Conservation (phyloP, 2,113 vertebrate genomes). For the Crocuta crocuta region DNA sequence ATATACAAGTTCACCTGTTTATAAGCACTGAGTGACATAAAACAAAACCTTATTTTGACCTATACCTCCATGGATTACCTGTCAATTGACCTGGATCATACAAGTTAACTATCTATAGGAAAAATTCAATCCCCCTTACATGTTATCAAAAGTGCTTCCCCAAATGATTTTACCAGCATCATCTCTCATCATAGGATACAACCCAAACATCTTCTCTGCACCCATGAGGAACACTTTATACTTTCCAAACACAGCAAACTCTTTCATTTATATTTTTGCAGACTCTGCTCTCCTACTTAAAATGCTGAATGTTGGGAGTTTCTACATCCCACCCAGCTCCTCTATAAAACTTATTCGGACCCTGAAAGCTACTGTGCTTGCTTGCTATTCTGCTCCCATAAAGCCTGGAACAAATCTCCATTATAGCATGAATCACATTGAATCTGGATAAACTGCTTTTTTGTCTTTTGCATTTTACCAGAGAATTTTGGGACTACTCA, state of each 20-base stretch:
- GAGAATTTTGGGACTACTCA: background rate
- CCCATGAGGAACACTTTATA: rapidly evolving
- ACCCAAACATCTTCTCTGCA: background rate
- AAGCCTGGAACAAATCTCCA: background rate
- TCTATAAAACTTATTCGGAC: background rate
- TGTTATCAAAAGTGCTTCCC: background rate
- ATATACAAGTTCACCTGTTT: background rate
- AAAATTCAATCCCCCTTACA: background rate
- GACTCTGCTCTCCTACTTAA: background rate
- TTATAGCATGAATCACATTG: background rate
- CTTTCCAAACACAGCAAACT: background rate
- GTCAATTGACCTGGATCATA: background rate
- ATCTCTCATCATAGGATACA: background rate
- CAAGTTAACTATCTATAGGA: background rate
- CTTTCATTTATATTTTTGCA: background rate
- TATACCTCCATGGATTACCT: background rate
- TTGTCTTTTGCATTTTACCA: background rate
- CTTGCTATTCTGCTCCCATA: background rate
- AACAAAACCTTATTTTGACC: background rate
- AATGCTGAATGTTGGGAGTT: background rate
- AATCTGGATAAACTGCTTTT: background rate
- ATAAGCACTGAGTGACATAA: background rate
- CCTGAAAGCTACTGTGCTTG: background rate
- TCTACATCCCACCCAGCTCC: background rate
- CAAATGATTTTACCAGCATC: background rate